These are phyloP conservation scores for Formica exsecta DNA, from an alignment of 1,140 invertebrate species.

Conservation along the genomic window DNA sequence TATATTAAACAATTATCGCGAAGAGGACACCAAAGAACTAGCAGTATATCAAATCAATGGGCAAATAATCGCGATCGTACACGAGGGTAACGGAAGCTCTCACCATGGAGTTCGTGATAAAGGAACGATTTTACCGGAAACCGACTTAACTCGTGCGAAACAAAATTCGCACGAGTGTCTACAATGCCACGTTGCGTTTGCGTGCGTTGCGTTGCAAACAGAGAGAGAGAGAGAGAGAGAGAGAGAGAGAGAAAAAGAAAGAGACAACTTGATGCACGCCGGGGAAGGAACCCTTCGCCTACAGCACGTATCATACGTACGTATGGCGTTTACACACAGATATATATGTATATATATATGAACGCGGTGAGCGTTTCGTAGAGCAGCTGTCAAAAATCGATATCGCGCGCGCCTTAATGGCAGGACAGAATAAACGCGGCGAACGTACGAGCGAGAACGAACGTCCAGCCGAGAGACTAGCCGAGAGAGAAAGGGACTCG, in stretches of 20 bases:
- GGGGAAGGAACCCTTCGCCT: constrained; percentile 43
- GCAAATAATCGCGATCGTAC: not conserved
- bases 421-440: not conserved
- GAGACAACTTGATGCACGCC: not conserved
- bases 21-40: not conserved
- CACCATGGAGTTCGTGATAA: not conserved
- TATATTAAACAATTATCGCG: not conserved
- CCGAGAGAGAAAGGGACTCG: constrained; percentile 61
- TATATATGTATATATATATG: not conserved
- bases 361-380: constrained; percentile 66
- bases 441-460: constrained; percentile 36
- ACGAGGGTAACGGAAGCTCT: not conserved
- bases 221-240: not conserved
- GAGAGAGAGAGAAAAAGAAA: not conserved
- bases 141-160: not conserved
- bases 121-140: constrained; percentile 5
- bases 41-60: not conserved
- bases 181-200: constrained; percentile 32
- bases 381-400: constrained; percentile 86
- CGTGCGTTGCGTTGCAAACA: constrained; percentile 10
- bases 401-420: constrained; percentile 73
- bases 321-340: constrained; percentile 8
- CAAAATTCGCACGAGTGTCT: constrained; percentile 28
- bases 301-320: constrained; percentile 17
- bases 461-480: constrained; percentile 47